Percentiles rank a stretch among this genome's conserved stretches.
These are phyloP conservation scores for Aphelenchoides avenae DNA, from an alignment of 1,140 invertebrate genomes.

Conservation along the genomic window DNA sequence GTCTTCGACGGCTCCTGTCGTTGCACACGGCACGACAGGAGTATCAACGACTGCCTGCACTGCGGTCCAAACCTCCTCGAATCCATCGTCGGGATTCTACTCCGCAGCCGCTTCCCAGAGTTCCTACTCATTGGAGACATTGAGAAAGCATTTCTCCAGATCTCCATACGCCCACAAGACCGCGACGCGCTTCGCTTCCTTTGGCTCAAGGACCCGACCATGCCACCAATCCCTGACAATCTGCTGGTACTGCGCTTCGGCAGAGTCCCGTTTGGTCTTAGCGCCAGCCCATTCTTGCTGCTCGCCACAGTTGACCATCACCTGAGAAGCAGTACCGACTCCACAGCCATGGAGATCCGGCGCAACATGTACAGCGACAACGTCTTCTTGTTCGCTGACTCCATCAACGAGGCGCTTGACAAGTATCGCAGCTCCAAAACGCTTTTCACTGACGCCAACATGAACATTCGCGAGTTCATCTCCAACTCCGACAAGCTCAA, in stretches of 20 bases:
- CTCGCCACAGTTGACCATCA: conserved; percentile 2
- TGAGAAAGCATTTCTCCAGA: conserved; percentile 11
- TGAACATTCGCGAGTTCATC: conserved; percentile 25
- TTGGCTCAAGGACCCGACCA: conserved; percentile 1
- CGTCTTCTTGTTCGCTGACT: conserved; percentile 1
- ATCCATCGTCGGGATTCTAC: too few relatives aligned
- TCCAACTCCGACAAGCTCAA: neutral
- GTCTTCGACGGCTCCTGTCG: too few relatives aligned
- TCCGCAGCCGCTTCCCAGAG: too few relatives aligned
- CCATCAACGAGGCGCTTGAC: conserved; percentile 2
- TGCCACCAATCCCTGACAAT: neutral
- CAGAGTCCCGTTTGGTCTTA: conserved; percentile 14
- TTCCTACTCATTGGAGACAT: too few relatives aligned
- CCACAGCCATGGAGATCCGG: conserved; percentile 7
- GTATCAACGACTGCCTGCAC: too few relatives aligned
- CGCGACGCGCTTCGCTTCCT: conserved; percentile 9
- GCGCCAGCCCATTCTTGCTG: conserved; percentile 9
- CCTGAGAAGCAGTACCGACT: neutral
- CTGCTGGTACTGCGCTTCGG: conserved; percentile 6
- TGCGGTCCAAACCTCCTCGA: too few relatives aligned
- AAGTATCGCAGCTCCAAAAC: neutral
- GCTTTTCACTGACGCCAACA: conserved; percentile 9
- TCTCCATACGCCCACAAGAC: conserved; percentile 6
- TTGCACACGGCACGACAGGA: too few relatives aligned
- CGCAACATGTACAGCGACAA: conserved; percentile 15